Evolutionary conservation across 2,113 vertebrate genomes (phyloP).

Genomic region (Microcebus ravelobensis): DNA sequence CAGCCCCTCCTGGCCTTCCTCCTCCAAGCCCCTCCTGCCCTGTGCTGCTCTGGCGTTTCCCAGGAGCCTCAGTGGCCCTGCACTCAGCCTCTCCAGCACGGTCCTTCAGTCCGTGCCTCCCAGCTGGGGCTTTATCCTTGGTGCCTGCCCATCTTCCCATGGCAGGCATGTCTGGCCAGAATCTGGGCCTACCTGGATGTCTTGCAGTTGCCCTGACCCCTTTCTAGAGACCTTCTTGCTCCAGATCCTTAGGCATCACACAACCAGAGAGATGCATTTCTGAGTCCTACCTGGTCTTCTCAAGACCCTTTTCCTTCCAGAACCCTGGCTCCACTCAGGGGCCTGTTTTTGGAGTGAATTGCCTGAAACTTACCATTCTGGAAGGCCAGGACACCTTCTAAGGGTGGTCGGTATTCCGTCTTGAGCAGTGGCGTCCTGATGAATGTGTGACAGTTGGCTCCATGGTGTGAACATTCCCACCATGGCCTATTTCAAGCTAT

Average conservation of each 20-base stretch:
- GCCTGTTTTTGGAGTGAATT: background rate
- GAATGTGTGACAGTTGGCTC: background rate
- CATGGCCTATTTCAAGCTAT: background rate
- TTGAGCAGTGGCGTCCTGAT: background rate
- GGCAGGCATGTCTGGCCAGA: background rate
- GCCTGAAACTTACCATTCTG: background rate
- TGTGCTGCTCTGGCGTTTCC: background rate
- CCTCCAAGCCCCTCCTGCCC: background rate
- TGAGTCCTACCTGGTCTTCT: background rate
- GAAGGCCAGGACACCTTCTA: background rate
- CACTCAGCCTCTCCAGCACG: background rate
- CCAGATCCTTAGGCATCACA: background rate
- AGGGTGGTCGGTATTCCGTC: background rate
- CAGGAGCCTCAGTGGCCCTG: background rate
- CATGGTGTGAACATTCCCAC: conserved; percentile 17
- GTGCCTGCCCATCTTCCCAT: background rate
- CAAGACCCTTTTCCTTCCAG: background rate
- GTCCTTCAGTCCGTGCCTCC: background rate
- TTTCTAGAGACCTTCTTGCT: background rate
- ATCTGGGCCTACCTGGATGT: background rate
- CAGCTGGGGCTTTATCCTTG: background rate
- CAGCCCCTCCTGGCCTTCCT: background rate
- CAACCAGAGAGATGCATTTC: background rate
- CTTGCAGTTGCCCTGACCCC: background rate
- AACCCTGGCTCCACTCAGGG: background rate